A percentile compares a stretch with the other conserved stretches of the same genome.
These are phyloP conservation scores for Tyrannus savana DNA, from an alignment of 2,113 vertebrate species.

Conservation along the genomic window DNA sequence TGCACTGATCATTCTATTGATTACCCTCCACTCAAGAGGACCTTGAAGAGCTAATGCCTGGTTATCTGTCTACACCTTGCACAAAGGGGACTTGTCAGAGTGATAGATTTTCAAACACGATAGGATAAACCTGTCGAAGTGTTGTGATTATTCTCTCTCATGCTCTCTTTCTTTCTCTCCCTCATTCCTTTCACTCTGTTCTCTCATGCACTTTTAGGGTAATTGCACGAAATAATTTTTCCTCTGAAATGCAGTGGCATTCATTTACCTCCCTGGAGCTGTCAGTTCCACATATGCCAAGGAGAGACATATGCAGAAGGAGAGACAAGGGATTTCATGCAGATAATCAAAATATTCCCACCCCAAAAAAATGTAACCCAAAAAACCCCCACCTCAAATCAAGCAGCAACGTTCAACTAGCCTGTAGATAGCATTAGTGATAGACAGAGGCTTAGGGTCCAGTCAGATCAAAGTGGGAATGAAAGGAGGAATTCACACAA, in stretches of 20 bases:
- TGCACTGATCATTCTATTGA: neutral
- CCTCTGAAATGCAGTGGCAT: constrained; percentile 57
- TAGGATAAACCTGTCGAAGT: constrained; percentile 50
- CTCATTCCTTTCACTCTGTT: constrained; percentile 33
- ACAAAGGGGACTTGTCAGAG: constrained; percentile 17
- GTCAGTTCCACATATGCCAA: neutral
- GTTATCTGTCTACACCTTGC: constrained; percentile 48
- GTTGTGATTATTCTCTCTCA: constrained; percentile 58
- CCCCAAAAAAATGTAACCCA: neutral
- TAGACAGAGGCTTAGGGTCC: neutral
- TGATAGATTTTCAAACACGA: constrained; percentile 62
- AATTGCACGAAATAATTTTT: constrained; percentile 68
- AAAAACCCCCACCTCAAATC: neutral
- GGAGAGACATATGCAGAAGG: neutral
- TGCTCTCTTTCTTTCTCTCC: constrained; percentile 22
- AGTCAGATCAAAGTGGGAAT: neutral
- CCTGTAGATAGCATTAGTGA: neutral
- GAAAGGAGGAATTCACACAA: neutral
- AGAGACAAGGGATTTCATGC: constrained; percentile 4
- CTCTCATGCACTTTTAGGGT: constrained; percentile 48
- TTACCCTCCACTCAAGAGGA: neutral
- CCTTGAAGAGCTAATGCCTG: constrained; percentile 23
- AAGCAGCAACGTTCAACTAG: neutral
- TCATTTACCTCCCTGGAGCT: constrained; percentile 33
- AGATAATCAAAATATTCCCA: constrained; percentile 35